Base-by-base conservation (phyloP, 2,888 invertebrate species). In the Salpingus planirostris region DNA sequence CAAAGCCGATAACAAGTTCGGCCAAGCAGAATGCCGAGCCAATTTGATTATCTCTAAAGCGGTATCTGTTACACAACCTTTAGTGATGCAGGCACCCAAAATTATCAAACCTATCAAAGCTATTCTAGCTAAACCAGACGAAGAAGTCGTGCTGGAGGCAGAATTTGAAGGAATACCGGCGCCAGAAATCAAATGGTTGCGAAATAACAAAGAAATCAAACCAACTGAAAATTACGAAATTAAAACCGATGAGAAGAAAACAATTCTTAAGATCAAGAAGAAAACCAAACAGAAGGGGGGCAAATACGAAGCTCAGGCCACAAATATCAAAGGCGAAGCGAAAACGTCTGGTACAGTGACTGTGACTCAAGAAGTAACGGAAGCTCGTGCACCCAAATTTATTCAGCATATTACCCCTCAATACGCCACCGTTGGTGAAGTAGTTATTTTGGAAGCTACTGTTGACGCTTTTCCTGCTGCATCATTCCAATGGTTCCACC, bases 401-500 rank as follows among this genome's bases (percentile, higher is more conserved):
- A 72, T 80, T 32, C 71, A 79, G 60, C 74, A 81, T 11, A 67
- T 88, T 28, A 65, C 73, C 50, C 84, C 87, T 2, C 77, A 79
- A 58, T 71, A 72, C 49, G 78, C 82, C 30, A 70, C 72, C 14
- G 68, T 77, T 54, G 84, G 84, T 35, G 85, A 86, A 57, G 80
- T 83, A 24, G 78, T 83, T 8, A 75, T 91, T 35, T 66, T 90
- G 50, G 87, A 90, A 66, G 78, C 80, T 2, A 67, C 71, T 42
- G 89, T 89, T 1, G 74, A 76, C 44, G 85, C 89, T 7, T 73
- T 69, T 54, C 90, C 90, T 3, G 70, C 71, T 29, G 86, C 87
- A 24, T 85, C 86, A 2, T 89, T 90, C 70, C 83, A 83, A 59
- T 91, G 91, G 91, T 89, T 80, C 62, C 73, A 81, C 42, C 79